Conservation (phyloP, 2,797 vertebrate species). For the Halcyon badia region DNA sequence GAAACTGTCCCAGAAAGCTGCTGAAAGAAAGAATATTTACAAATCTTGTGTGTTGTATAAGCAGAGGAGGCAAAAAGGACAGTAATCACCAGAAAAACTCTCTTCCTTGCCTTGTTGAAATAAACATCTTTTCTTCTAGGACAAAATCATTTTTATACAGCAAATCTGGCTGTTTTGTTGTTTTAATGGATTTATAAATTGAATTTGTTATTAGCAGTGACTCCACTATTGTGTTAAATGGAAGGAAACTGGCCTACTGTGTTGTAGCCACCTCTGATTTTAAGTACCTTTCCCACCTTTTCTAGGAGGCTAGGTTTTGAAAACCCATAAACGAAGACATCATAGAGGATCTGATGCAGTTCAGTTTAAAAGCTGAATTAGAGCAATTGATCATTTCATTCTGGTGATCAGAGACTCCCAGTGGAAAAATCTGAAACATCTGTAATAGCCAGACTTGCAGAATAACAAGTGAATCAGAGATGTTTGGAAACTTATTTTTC, state of each 20-base stretch:
- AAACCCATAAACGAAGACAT: neutral
- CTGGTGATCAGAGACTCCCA: neutral
- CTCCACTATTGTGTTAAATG: slow-evolving; percentile 37
- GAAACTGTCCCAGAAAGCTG: neutral
- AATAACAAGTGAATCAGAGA: neutral
- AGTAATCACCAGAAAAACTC: neutral
- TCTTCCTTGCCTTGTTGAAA: neutral
- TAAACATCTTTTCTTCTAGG: neutral
- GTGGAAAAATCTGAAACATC: slow-evolving; percentile 5
- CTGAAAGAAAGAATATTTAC: neutral
- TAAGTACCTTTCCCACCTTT: neutral
- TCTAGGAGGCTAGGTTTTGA: neutral
- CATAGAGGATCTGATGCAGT: neutral
- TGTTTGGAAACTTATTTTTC: neutral
- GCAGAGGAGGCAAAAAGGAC: neutral
- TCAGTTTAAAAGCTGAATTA: slow-evolving; percentile 34
- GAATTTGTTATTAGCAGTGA: slow-evolving; percentile 35
- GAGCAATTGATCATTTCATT: slow-evolving; percentile 30
- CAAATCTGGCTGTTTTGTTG: neutral
- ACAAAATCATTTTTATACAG: neutral
- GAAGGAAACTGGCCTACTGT: slow-evolving; percentile 28
- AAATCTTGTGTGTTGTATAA: neutral
- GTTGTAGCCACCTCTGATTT: neutral
- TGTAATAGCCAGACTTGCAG: neutral
- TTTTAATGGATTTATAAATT: slow-evolving; percentile 62